Base-by-base conservation (phyloP, 2,797 vertebrate genomes). In the Hypotaenidia okinawae region DNA sequence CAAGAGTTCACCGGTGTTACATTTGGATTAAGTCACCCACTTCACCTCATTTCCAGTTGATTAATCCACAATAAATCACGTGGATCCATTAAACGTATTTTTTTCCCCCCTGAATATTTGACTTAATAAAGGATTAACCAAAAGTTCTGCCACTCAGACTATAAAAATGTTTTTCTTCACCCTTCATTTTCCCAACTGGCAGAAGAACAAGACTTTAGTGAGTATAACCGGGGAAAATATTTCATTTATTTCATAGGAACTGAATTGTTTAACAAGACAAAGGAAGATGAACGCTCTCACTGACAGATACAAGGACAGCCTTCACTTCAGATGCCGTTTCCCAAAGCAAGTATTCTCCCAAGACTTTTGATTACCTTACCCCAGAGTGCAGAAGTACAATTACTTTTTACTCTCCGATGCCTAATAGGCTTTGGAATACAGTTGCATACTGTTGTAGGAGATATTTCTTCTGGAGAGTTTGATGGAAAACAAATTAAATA, bases 401-500 rank as follows among this genome's bases (percentile, higher is more conserved):
- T 30, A 11, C 62, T 58, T 74, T 80, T 77, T 49, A 33, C 64
- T 83, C 67, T 45, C 35, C 59, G 51, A 12, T 21, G 49, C 73
- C 72, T 37, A 82, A 24, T 16, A 57, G 4, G 0, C 59, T 79
- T 77, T 89, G 78, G 87, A 93, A 92, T 49, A 73, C 35, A 59
- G 51, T 6, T 73, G 70, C 77, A 81, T 39, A 22, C 55, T 84
- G 72, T 85, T 79, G 87, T 11, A 49, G 39, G 63, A 87, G 58
- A 67, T 37, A 89, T 67, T 87, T 77, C 82, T 95, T 45, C 90
- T 83, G 66, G 82, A 91, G 52, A 77, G 54, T 75, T 6, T 58
- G 87, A 83, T 64, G 87, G 87, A 96, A 96, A 95, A 91, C 37
- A 73, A 87, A 89, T 89, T 79, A 87, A 96, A 85, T 2, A 67